These are phyloP conservation scores for Protobothrops mucrosquamatus DNA, from an alignment of 2,113 vertebrate genomes.

Conservation along the genomic window DNA sequence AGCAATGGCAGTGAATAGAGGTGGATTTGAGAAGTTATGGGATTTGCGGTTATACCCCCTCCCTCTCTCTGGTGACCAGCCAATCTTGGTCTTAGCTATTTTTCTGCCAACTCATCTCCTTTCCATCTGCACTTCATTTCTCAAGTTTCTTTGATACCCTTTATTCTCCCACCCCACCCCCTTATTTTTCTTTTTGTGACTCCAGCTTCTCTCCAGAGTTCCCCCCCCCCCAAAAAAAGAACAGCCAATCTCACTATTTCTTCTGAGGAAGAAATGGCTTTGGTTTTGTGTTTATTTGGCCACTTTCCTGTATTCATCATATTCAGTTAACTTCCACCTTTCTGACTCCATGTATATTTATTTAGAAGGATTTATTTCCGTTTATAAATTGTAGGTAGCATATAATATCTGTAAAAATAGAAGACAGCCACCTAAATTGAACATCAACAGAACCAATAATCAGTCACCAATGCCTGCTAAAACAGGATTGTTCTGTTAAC, in stretches of 20 bases:
- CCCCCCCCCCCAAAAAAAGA: neutral
- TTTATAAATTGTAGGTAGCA: neutral
- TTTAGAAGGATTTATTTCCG: neutral
- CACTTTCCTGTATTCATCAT: neutral
- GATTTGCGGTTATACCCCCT: neutral
- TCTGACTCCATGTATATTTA: neutral
- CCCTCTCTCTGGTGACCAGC: neutral
- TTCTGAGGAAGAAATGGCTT: neutral
- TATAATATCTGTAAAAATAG: neutral
- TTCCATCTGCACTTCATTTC: neutral
- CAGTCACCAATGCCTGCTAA: neutral
- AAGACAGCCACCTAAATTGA: neutral
- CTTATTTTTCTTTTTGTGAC: neutral
- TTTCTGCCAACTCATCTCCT: neutral
- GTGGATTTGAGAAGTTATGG: neutral
- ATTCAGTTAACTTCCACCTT: neutral
- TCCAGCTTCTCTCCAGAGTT: neutral
- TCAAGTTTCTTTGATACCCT: neutral
- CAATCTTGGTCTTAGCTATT: neutral
- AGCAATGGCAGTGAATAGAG: neutral
- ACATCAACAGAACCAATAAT: neutral
- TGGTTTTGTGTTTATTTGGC: neutral
- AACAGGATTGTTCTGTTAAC: neutral
- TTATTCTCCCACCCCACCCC: neutral
- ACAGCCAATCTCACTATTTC: neutral